Percentiles rank a stretch among this genome's conserved stretches.
Evolutionary conservation across 2,113 vertebrate species (phyloP).

Genomic region (Lontra canadensis): DNA sequence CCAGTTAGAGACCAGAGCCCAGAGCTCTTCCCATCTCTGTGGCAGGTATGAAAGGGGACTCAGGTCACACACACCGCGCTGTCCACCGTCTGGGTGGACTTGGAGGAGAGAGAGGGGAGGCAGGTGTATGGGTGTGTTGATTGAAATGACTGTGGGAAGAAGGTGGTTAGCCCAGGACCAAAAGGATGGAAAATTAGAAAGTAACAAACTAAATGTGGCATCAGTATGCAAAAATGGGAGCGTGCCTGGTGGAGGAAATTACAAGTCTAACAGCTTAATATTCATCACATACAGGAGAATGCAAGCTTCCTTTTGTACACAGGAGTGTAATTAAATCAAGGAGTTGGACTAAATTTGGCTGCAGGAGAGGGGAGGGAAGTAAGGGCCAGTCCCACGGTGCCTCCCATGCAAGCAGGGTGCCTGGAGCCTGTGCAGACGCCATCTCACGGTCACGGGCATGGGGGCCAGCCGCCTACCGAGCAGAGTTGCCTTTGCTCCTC

Average conservation of each 20-base stretch:
- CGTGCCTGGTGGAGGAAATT: conserved; percentile 78
- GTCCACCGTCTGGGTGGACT: neutral
- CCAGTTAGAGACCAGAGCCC: neutral
- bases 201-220: conserved; percentile 80
- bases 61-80: neutral
- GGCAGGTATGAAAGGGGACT: neutral
- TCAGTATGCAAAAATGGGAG: conserved; percentile 82
- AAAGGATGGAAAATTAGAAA: conserved; percentile 84
- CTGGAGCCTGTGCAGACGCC: neutral
- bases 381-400: conserved; percentile 31
- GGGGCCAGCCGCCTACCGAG: neutral
- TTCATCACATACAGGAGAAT: conserved; percentile 76
- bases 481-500: neutral
- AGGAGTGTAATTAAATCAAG: conserved; percentile 83
- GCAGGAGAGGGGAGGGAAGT: conserved; percentile 74
- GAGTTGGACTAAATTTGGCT: conserved; percentile 78
- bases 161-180: conserved; percentile 78
- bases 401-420: neutral
- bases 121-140: conserved; percentile 23
- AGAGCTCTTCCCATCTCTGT: too few relatives aligned
- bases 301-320: conserved; percentile 74
- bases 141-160: conserved; percentile 77
- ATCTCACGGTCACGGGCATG: neutral
- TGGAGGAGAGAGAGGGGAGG: conserved; percentile 65
- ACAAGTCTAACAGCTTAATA: conserved; percentile 82